These are phyloP conservation scores for Pangasius macronema DNA, from an alignment of 2,797 vertebrate genomes.

Conservation along the genomic window DNA sequence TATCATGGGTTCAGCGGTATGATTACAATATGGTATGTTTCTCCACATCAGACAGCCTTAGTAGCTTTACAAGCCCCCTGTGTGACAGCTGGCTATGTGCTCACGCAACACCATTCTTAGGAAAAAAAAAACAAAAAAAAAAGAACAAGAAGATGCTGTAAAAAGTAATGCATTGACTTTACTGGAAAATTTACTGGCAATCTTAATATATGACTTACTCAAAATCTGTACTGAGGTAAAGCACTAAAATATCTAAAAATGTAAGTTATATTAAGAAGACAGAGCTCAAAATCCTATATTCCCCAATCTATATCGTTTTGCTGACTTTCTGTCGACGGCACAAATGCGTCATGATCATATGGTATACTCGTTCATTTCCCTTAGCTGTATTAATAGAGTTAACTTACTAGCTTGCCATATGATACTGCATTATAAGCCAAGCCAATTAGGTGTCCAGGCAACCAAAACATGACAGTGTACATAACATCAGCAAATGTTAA, in stretches of 20 bases:
- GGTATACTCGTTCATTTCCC: background rate
- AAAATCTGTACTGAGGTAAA: background rate
- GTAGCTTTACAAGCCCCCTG: background rate
- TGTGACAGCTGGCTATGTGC: background rate
- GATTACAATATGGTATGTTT: background rate
- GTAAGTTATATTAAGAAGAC: background rate
- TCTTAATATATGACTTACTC: background rate
- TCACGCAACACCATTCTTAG: background rate
- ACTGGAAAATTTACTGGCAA: no score
- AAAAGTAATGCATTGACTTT: background rate
- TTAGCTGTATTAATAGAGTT: background rate
- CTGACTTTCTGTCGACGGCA: background rate
- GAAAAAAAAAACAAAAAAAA: no score
- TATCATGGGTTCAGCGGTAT: background rate
- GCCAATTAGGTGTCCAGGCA: background rate
- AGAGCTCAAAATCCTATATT: background rate
- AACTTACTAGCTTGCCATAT: background rate
- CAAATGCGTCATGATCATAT: background rate
- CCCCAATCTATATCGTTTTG: background rate
- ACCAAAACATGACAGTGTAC: background rate
- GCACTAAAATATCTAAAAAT: background rate
- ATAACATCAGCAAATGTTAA: background rate
- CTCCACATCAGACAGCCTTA: background rate
- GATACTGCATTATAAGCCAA: background rate
- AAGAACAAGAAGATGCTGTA: background rate